Percentiles rank a stretch among this genome's conserved stretches.
These are phyloP conservation scores for Gobiocypris rarus DNA, from an alignment of 2,113 vertebrate species.

Conservation along the genomic window DNA sequence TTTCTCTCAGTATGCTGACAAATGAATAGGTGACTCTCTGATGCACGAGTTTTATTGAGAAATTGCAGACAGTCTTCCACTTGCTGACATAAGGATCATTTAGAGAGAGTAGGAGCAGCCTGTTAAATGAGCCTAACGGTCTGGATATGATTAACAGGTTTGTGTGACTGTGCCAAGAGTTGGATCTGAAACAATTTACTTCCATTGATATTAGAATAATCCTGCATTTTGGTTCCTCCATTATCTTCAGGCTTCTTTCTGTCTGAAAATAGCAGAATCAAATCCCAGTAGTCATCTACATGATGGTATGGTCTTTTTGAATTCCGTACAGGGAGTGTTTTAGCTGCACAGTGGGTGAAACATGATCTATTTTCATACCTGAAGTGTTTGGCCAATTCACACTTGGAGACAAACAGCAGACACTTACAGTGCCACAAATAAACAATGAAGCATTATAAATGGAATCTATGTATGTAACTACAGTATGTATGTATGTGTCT, in stretches of 20 bases:
- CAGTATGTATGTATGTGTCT: neutral
- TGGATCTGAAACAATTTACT: slow-evolving; percentile 26
- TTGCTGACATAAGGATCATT: slow-evolving; percentile 3
- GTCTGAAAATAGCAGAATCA: neutral
- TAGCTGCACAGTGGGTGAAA: slow-evolving; percentile 44
- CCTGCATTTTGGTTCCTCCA: slow-evolving; percentile 24
- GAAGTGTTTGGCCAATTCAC: slow-evolving; percentile 55
- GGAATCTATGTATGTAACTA: neutral
- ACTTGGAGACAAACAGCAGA: slow-evolving; percentile 47
- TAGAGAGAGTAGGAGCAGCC: neutral
- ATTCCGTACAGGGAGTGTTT: slow-evolving; percentile 65
- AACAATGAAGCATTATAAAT: neutral
- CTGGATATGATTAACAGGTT: slow-evolving; percentile 30
- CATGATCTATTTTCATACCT: slow-evolving; percentile 66
- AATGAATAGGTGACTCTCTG: neutral
- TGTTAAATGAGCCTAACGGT: slow-evolving; percentile 2
- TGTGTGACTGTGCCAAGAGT: neutral
- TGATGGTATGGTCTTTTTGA: slow-evolving; percentile 61
- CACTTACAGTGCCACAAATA: slow-evolving; percentile 47
- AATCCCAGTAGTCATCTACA: slow-evolving; percentile 49
- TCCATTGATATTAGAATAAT: slow-evolving; percentile 10
- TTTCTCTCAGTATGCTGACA: slow-evolving; percentile 1
- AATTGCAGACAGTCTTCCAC: slow-evolving; percentile 7
- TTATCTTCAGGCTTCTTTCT: slow-evolving; percentile 53
- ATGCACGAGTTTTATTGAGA: slow-evolving; percentile 17